Conservation (phyloP, 2,888 invertebrate species). For the Agonopterix subpropinquella region DNA sequence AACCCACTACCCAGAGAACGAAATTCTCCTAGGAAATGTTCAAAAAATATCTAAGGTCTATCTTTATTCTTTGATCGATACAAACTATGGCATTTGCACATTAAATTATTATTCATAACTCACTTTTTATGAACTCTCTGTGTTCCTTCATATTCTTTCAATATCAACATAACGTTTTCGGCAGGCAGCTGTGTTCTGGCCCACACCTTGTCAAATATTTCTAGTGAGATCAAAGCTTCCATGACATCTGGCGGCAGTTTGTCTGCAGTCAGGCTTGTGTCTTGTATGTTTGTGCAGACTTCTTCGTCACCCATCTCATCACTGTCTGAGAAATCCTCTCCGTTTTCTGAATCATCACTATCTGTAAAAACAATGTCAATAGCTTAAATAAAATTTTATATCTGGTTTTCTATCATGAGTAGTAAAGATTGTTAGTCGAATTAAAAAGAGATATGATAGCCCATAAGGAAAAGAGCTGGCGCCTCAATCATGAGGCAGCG, state of each 20-base stretch:
- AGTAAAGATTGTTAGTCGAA: too few species aligned
- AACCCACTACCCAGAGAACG: too few species aligned
- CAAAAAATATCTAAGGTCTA: too few species aligned
- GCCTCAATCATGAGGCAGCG: too few species aligned
- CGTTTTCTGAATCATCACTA: constrained; percentile 37
- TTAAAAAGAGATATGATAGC: too few species aligned
- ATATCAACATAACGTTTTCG: constrained; percentile 69
- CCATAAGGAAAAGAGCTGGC: too few species aligned
- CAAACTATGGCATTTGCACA: too few species aligned
- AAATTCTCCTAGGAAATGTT: too few species aligned
- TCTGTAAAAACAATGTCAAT: constrained; percentile 2
- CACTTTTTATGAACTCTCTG: constrained; percentile 68
- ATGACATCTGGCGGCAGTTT: constrained; percentile 74
- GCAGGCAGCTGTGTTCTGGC: constrained; percentile 68
- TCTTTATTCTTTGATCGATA: too few species aligned
- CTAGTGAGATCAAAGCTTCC: constrained; percentile 75
- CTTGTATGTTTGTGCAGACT: constrained; percentile 56
- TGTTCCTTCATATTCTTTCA: constrained; percentile 69
- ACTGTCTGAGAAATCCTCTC: constrained; percentile 49
- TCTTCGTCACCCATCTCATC: constrained; percentile 57
- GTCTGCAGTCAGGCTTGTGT: constrained; percentile 52
- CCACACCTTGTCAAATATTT: constrained; percentile 78
- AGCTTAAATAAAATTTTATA: not conserved
- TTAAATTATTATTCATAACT: constrained; percentile 12
- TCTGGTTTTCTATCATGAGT: too few species aligned